Evolutionary conservation across 2,888 invertebrate genomes (phyloP), one percentile per base, ranked within the genome.

Genomic region (Melangyna quadrimaculata): DNA sequence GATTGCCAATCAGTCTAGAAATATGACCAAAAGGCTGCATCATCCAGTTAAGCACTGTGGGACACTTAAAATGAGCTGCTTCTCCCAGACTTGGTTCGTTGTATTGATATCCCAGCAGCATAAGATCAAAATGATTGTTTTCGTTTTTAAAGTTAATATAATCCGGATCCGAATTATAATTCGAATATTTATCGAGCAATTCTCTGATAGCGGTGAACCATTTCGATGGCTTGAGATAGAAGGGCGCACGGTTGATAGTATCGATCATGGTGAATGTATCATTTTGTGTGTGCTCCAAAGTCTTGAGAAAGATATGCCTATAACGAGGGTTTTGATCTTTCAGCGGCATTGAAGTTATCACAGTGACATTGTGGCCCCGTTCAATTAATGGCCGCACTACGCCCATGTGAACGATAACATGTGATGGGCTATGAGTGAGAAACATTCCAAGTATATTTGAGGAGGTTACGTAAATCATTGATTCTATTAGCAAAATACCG

Each of bases 321-420:
- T 90, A 91, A 37, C 88, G 90, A 22, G 89, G 88, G 78, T 90
- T 90, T 4, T 87, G 89, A 3, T 91, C 89, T 51, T 89, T 90
- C 3, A 91, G 88, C 12, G 88, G 79, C 43, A 88, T 24, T 3
- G 89, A 74, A 0, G 89, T 89, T 0, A 92, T 89, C 4, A 92
- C 90, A 0, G 92, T 92, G 1, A 92, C 89, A 86, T 92, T 90
- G 79, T 92, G 92, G 1, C 92, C 92, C 27, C 88, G 81, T 74
- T 90, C 90, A 5, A 91, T 90, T 67, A 92, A 78, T 0, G 89
- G 88, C 73, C 90, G 90, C 79, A 89, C 89, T 3, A 90, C 61
- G 0, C 91, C 90, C 90, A 91, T 90, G 53, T 91, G 90, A 0
- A 92, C 89, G n/a, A 92, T 91, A 40, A 91, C 79, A 88, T 92